Percentiles rank a stretch among this genome's conserved stretches.
Conservation (phyloP, 1,140 invertebrate genomes). For the Cotesia glomerata region DNA sequence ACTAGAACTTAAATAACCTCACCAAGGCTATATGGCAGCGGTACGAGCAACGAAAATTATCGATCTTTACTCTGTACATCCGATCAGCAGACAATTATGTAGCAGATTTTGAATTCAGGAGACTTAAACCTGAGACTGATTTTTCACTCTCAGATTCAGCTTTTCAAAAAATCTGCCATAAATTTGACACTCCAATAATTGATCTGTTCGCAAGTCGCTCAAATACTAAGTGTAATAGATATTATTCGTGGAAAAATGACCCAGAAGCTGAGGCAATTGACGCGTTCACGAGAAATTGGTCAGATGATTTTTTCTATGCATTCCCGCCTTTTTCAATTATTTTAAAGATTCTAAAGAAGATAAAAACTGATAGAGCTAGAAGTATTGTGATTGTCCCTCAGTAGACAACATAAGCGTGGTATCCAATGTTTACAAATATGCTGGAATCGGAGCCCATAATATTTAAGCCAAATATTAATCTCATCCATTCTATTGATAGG, state of each 20-base stretch:
- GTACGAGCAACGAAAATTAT: slow-evolving; percentile 24
- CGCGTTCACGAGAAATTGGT: slow-evolving; percentile 13
- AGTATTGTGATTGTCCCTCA: slow-evolving; percentile 28
- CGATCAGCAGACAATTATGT: slow-evolving; percentile 22
- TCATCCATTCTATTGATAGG: slow-evolving; percentile 25
- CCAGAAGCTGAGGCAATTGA: slow-evolving; percentile 15
- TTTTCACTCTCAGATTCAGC: slow-evolving; percentile 14
- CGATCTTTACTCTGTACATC: slow-evolving; percentile 32
- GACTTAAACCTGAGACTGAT: slow-evolving; percentile 27
- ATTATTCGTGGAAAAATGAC: too few relatives aligned
- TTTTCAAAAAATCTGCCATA: slow-evolving; percentile 31
- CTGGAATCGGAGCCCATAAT: slow-evolving; percentile 3
- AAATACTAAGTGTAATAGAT: too few relatives aligned
- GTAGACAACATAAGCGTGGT: slow-evolving; percentile 31
- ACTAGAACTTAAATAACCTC: slow-evolving; percentile 3
- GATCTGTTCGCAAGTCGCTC: slow-evolving; percentile 21
- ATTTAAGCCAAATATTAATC: slow-evolving; percentile 23
- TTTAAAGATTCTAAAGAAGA: slow-evolving; percentile 34
- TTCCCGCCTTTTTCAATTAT: slow-evolving; percentile 43
- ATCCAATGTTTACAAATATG: slow-evolving; percentile 21
- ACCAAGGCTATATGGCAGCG: slow-evolving; percentile 29
- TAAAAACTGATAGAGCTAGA: slow-evolving; percentile 23
- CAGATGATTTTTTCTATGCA: slow-evolving; percentile 25
- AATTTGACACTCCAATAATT: slow-evolving; percentile 36
- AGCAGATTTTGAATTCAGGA: slow-evolving; percentile 27